Conservation (phyloP, 2,797 vertebrate genomes). For the Lates japonicus region DNA sequence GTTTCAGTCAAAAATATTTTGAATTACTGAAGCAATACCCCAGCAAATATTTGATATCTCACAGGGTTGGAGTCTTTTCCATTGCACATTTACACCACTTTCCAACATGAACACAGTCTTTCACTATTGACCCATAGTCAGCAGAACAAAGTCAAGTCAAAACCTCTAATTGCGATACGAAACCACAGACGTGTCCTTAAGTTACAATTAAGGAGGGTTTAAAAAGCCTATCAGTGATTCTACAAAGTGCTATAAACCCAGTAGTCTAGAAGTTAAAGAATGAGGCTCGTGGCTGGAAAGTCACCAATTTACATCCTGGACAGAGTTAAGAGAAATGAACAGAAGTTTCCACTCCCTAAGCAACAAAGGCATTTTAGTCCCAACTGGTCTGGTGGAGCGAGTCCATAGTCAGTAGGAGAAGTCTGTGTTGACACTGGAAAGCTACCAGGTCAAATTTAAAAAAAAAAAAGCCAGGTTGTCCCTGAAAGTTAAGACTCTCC, state of each 20-base stretch:
- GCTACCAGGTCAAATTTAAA: not conserved
- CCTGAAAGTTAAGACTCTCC: not conserved
- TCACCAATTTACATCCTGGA: constrained; percentile 41
- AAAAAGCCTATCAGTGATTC: not conserved
- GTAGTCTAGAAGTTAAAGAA: constrained; percentile 19
- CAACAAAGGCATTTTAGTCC: constrained; percentile 19
- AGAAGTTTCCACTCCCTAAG: constrained; percentile 36
- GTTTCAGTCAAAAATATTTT: constrained; percentile 10
- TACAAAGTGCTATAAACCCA: constrained; percentile 5
- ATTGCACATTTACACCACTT: not conserved
- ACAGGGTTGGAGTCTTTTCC: not conserved
- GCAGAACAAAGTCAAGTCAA: not conserved
- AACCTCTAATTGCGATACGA: not conserved
- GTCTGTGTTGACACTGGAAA: constrained; percentile 31
- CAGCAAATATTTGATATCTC: not conserved
- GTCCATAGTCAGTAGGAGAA: constrained; percentile 23
- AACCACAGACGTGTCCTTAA: not conserved
- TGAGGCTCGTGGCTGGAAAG: constrained; percentile 31
- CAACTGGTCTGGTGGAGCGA: constrained; percentile 22
- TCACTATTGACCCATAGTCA: not conserved
- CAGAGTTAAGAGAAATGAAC: constrained; percentile 22
- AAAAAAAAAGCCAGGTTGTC: not conserved
- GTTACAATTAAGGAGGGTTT: constrained; percentile 4
- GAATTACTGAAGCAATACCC: not conserved
- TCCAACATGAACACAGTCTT: not conserved